Conservation (phyloP, 2,113 vertebrate species). For the Crotalus viridis region DNA sequence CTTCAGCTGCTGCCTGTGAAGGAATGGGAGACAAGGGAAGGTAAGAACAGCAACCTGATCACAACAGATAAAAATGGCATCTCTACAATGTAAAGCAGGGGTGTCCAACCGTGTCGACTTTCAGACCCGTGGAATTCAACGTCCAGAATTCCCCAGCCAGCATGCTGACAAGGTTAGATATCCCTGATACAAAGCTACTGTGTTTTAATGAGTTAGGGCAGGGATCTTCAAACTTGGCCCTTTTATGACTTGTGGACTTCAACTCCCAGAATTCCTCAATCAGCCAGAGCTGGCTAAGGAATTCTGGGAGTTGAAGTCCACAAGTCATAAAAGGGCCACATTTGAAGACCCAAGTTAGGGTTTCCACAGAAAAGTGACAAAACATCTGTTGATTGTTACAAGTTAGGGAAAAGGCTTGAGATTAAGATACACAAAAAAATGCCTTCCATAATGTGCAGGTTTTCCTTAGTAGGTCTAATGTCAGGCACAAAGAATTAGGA, state of each 20-base stretch:
- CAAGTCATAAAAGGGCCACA: too few species aligned
- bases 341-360: background rate
- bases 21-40: slow-evolving; percentile 14
- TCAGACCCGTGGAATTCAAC: background rate
- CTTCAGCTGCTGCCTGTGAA: slow-evolving; percentile 84
- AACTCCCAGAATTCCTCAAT: background rate
- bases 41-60: background rate
- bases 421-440: background rate
- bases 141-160: background rate
- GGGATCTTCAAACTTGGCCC: too few species aligned
- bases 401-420: background rate
- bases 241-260: background rate
- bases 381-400: background rate
- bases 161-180: too few species aligned
- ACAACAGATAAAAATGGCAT: background rate
- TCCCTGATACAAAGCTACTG: too few species aligned
- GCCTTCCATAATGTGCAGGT: background rate
- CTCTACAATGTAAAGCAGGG: background rate
- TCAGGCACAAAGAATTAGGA: background rate
- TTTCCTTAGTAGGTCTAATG: background rate
- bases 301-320: too few species aligned
- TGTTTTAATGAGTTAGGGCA: too few species aligned
- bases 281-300: too few species aligned
- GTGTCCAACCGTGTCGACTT: background rate
- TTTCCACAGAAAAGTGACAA: background rate